These are phyloP conservation scores for Conops quadrifasciatus DNA, from an alignment of 2,888 invertebrate species.

Conservation along the genomic window DNA sequence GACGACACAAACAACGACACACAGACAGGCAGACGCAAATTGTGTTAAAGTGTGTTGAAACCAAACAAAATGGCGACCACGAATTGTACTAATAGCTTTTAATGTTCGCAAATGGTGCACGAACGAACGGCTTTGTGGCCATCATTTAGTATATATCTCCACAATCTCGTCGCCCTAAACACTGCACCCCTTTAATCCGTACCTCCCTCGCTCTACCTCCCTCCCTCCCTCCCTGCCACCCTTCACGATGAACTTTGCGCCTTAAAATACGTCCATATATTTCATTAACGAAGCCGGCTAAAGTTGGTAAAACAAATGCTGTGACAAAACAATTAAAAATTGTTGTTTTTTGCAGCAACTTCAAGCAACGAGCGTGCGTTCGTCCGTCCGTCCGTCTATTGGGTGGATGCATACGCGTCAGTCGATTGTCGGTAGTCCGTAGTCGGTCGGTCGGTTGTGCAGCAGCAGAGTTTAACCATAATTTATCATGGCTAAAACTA, in stretches of 20 bases:
- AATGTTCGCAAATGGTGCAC: constrained; percentile 46
- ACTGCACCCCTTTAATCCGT: no score
- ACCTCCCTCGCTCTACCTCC: no score
- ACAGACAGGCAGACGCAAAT: constrained; percentile 4
- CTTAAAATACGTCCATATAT: no score
- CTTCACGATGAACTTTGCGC: no score
- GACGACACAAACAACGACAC: not conserved
- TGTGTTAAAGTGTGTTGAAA: constrained; percentile 28
- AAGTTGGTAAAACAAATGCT: constrained; percentile 50
- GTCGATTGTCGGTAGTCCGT: no score
- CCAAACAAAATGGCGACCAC: constrained; percentile 57
- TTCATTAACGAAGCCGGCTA: not conserved
- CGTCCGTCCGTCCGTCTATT: no score
- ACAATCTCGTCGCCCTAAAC: no score
- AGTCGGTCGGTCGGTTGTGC: not conserved
- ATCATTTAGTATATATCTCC: not conserved
- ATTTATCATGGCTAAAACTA: constrained; percentile 34
- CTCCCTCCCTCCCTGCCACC: no score
- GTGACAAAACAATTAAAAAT: constrained; percentile 37
- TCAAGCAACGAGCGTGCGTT: no score
- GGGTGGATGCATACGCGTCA: no score
- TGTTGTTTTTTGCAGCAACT: constrained; percentile 25
- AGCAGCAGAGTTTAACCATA: constrained; percentile 6
- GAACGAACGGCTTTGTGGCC: constrained; percentile 2
- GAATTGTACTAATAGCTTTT: constrained; percentile 59